These are phyloP conservation scores for Porites cylindrica DNA, from an alignment of 92 coral and sea anemone genomes.

Conservation along the genomic window DNA sequence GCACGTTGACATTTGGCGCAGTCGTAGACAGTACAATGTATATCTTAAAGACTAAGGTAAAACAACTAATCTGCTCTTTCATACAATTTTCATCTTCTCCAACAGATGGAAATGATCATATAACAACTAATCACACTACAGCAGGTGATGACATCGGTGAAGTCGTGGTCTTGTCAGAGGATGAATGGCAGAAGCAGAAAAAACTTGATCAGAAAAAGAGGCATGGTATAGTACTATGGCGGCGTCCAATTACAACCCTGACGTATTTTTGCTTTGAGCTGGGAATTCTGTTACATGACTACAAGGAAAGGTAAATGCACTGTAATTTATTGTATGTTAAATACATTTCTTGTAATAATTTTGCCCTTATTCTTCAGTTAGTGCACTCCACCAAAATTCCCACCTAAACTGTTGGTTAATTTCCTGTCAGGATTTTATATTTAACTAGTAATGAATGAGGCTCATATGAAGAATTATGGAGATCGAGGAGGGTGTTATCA, in stretches of 20 bases:
- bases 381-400: no score
- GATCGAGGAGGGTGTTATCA: no score
- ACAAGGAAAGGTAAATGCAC: constrained; percentile 79
- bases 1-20: no score
- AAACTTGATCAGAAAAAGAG: constrained; percentile 87
- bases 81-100: background rate
- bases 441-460: no score
- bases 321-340: no score
- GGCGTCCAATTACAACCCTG: constrained; percentile 80
- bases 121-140: constrained; percentile 4
- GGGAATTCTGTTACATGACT: constrained; percentile 80
- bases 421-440: no score
- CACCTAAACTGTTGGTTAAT: no score
- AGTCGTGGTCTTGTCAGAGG: constrained; percentile 44
- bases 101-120: constrained; percentile 29
- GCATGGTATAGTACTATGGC: constrained; percentile 94
- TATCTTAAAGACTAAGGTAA: no score
- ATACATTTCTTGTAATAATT: no score
- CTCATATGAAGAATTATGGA: no score
- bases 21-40: no score
- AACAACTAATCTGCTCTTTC: no score
- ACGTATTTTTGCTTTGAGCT: constrained; percentile 86
- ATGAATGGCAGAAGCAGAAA: constrained; percentile 73
- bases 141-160: background rate
- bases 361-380: background rate